A percentile compares a stretch with the other conserved stretches of the same genome.
Conservation (phyloP, 1,140 invertebrate genomes). For the Homarus americanus region DNA sequence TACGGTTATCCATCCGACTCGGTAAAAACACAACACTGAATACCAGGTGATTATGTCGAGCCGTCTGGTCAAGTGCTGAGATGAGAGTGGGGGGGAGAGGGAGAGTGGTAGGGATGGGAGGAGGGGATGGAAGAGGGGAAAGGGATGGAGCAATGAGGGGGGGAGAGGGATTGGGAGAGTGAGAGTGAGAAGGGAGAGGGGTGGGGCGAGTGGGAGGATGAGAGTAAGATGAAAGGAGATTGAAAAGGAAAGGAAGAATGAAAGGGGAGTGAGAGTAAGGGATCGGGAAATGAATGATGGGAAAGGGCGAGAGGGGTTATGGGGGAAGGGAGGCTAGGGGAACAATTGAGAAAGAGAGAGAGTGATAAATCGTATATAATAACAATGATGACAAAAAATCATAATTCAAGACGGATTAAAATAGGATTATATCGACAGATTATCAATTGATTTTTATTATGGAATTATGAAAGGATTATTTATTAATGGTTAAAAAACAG, state of each 20-base stretch:
- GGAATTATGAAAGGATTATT: too few relatives aligned
- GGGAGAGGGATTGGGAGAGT: neutral
- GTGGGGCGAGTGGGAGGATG: neutral
- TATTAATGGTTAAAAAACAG: too few relatives aligned
- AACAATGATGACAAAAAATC: too few relatives aligned
- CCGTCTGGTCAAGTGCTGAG: neutral
- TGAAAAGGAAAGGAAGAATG: neutral
- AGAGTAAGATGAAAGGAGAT: neutral
- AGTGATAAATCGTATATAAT: too few relatives aligned
- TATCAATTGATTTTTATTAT: too few relatives aligned
- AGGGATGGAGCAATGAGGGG: neutral
- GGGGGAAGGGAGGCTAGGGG: too few relatives aligned
- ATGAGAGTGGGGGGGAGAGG: neutral
- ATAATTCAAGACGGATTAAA: too few relatives aligned
- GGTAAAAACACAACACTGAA: neutral
- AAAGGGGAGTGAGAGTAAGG: neutral
- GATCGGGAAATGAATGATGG: too few relatives aligned
- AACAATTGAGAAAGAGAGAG: conserved; percentile 13
- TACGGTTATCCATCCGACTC: neutral
- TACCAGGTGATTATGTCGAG: neutral
- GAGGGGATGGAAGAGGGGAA: neutral
- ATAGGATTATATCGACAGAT: too few relatives aligned
- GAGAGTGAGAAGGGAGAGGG: neutral
- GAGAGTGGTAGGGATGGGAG: neutral
- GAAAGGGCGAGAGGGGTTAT: conserved; percentile 14